Evolutionary conservation across 2,888 invertebrate genomes (phyloP), one percentile per base, ranked within the genome.

Genomic region (Lasioglossum villosulum): DNA sequence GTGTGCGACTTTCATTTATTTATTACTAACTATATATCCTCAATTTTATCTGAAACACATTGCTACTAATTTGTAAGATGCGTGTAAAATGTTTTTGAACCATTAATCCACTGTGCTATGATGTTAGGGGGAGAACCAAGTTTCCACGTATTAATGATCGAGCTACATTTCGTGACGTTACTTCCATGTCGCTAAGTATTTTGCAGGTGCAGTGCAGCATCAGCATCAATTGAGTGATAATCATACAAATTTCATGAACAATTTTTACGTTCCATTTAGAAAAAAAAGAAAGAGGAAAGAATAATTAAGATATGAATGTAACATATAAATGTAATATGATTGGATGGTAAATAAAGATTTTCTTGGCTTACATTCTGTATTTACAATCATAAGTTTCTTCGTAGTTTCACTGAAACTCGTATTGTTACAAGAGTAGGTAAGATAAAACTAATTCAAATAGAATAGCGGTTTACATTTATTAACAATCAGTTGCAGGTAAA

Each of bases 191-290:
- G 93, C 92, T 94, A 93, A 94, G 94, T 94, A 93, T 94, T 95
- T 95, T 95, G 92, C 95, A 95, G 95, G 94, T 94, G 94, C 94
- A 92, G 95, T 90, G 92, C 93, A 93, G 92, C 94, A 93, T 93
- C 94, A 91, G 91, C 93, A 92, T 92, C 93, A 89, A 90, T 91
- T 92, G 90, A 91, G 92, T 92, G 92, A 92, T 90, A 91, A 90
- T 87, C 86, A 92, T 90, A 90, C 88, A 90, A 90, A 86, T 89
- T 91, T 90, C 90, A 88, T 75, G 91, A 91, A 91, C 91, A 90
- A 88, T 91, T 92, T 91, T 93, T 89, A 90, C 88, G 91, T 90
- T 92, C 87, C 84, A 88, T 89, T 91, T 87, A 88, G 73, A 90
- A 87, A 77, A 89, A 83, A 73, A 86, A 75, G 81, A 78, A 88